Base-by-base conservation (phyloP, 92 coral and sea anemone genomes). In the Parazoanthus darwini region DNA sequence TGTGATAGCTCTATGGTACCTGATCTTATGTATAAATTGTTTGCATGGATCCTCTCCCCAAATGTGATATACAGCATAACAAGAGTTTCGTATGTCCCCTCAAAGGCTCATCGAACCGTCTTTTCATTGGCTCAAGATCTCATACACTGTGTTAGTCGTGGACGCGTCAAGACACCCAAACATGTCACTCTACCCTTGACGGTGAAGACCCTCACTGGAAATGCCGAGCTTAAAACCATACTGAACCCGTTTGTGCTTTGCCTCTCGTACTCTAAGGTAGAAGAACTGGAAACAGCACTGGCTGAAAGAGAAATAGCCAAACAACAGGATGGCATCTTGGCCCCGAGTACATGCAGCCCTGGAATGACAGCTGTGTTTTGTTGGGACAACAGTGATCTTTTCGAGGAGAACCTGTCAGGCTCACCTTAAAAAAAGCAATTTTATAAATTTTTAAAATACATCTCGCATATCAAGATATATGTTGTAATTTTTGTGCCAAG, bases 351-450 rank as follows among this genome's bases (percentile, higher is more conserved):
- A 23, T 88, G 93, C 84, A 72, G 87, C 77, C 87, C 84, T 25
- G 82, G 77, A 7, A 87, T 90, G 88, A 89, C 94, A 63, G 94
- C 89, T 23, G 83, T 92, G 15, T 87, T 92, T 74, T 91, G 94
- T 50, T 94, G 92, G 94, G 96, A 94, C 79, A 94, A 90, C 91
- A 94, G 92, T 51, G 94, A 92, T 68, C 86, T 94, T 18, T 89
- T 82, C 11, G 94, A 94, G 80, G 96, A 94, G 89, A 94, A 93
- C 44, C 72, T 94, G 76, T 92, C 94, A 65, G 94, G 81, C 46
- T 77, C 50, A 44, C 81, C 44, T 77, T 77, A 44, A 77, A 43
- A 77, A 77, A 43, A 77, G 59, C 81, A 77, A 8, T 50, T 79
- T 48, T 58, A 39, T 36, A 56, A 58, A 81, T 81, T 39, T 76